Conservation (phyloP, 1,140 invertebrate species). For the Achatina immaculata region DNA sequence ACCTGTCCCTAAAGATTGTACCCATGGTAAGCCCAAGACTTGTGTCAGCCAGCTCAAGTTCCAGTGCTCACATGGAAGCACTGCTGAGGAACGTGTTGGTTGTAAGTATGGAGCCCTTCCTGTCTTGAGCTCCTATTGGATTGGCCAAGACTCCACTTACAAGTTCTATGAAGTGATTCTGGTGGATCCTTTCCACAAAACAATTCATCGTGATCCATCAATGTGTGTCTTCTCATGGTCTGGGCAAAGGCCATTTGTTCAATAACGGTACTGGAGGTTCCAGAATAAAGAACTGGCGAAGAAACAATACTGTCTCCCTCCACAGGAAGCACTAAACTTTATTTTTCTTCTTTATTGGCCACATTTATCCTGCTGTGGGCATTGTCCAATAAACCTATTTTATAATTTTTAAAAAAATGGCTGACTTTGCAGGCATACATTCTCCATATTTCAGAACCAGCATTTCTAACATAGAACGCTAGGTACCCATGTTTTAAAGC, state of each 20-base stretch:
- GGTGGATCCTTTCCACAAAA: constrained; percentile 95
- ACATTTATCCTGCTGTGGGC: no score
- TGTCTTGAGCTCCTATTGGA: constrained; percentile 99
- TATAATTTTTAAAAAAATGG: no score
- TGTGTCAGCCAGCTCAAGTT: constrained; percentile 99
- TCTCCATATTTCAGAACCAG: no score
- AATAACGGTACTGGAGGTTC: constrained; percentile 98
- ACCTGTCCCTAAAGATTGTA: constrained; percentile 97
- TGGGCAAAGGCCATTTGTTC: constrained; percentile 96
- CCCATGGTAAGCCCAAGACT: constrained; percentile 98
- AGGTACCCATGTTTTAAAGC: no score
- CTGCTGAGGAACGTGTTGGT: constrained; percentile 88
- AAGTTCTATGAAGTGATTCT: constrained; percentile 97
- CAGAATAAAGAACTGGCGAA: constrained; percentile 90
- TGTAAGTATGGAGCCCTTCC: constrained; percentile 84
- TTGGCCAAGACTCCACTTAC: constrained; percentile 97
- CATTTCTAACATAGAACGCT: no score
- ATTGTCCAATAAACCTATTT: no score
- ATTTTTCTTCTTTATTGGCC: constrained; percentile 52
- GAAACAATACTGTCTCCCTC: constrained; percentile 91
- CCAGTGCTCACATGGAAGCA: constrained; percentile 91
- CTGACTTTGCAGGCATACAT: no score
- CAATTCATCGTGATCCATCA: constrained; percentile 94
- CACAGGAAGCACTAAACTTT: constrained; percentile 93
- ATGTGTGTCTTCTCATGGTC: constrained; percentile 93